A percentile compares a stretch with the other conserved stretches of the same genome.
These are phyloP conservation scores for Microctenopoma steveboyesi DNA, from an alignment of 2,797 vertebrate species.

Conservation along the genomic window DNA sequence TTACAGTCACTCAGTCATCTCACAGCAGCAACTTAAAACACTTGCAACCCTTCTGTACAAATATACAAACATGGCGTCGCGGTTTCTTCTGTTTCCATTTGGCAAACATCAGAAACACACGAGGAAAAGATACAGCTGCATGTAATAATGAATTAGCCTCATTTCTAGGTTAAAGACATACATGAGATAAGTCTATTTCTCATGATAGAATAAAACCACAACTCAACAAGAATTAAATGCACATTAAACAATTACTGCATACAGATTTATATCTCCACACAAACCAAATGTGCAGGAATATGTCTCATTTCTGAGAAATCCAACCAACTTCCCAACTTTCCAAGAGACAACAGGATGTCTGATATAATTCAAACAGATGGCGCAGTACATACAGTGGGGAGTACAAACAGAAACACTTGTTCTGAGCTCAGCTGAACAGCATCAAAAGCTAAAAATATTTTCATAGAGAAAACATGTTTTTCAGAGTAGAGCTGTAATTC, in stretches of 20 bases:
- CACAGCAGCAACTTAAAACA: constrained; percentile 42
- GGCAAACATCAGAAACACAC: constrained; percentile 8
- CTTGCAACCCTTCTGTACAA: constrained; percentile 33
- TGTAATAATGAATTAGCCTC: not conserved
- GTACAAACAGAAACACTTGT: constrained; percentile 33
- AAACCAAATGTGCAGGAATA: constrained; percentile 33
- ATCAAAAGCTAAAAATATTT: constrained; percentile 41
- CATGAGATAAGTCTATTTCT: not conserved
- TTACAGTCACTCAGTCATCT: constrained; percentile 57
- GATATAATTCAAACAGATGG: constrained; percentile 57
- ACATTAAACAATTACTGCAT: not conserved
- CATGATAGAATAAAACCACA: not conserved
- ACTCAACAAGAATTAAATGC: too few species aligned
- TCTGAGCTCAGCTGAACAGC: constrained; percentile 25
- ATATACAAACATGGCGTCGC: constrained; percentile 15
- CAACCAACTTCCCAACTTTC: constrained; percentile 16
- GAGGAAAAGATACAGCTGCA: not conserved
- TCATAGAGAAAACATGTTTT: constrained; percentile 22
- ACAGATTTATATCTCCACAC: constrained; percentile 17
- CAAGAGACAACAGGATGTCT: constrained; percentile 29
- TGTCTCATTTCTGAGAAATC: constrained; percentile 9
- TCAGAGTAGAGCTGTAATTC: not conserved
- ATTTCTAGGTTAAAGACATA: not conserved
- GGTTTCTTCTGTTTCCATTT: constrained; percentile 25
- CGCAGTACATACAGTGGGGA: constrained; percentile 12